These are phyloP conservation scores for Podargus strigoides DNA, from an alignment of 2,797 vertebrate species.

Conservation along the genomic window DNA sequence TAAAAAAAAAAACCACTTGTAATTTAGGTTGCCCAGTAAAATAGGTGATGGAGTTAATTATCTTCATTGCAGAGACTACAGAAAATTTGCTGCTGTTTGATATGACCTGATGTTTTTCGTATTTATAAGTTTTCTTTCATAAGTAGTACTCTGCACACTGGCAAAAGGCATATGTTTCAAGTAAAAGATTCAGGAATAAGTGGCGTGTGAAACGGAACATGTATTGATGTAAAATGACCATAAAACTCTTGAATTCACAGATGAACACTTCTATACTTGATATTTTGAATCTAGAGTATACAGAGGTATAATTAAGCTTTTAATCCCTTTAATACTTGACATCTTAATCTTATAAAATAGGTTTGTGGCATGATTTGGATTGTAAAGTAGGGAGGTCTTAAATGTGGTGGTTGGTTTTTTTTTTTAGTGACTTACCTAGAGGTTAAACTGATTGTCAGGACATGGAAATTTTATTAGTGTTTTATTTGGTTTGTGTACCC, in stretches of 20 bases:
- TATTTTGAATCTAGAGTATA: neutral
- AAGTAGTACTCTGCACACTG: neutral
- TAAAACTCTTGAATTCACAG: neutral
- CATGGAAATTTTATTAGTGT: neutral
- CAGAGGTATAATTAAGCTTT: neutral
- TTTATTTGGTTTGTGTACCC: neutral
- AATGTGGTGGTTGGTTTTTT: neutral
- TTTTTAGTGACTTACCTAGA: neutral
- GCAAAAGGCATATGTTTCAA: neutral
- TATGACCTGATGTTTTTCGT: neutral
- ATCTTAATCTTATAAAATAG: neutral
- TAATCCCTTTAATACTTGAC: neutral
- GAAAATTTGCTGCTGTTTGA: neutral
- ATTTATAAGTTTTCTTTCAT: neutral
- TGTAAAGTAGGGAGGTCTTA: neutral
- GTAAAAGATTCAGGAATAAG: neutral
- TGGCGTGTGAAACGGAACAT: neutral
- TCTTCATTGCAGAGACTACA: neutral
- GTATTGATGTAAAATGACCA: neutral
- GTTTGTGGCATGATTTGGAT: neutral
- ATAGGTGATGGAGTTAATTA: neutral
- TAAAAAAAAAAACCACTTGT: neutral
- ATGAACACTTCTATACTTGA: neutral
- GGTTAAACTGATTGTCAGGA: neutral
- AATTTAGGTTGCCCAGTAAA: neutral